Percentiles rank a stretch among this genome's conserved stretches.
phyloP scores from a whole-genome alignment of 2,113 vertebrate genomes.

The Cebidichthys violaceus region DNA sequence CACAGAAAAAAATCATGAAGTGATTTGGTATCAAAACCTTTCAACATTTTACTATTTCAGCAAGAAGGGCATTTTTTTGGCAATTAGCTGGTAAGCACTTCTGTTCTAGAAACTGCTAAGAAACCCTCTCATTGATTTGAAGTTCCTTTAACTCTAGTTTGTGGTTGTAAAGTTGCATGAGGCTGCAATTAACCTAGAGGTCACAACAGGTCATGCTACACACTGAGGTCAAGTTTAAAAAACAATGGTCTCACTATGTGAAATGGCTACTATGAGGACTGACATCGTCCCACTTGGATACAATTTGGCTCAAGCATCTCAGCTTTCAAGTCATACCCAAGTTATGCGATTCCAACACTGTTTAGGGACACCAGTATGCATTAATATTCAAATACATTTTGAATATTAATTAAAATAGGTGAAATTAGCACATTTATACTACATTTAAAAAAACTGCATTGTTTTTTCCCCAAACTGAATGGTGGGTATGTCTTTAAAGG shows the following conservation, averaged over 20 bases:
- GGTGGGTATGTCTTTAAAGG: too few relatives aligned
- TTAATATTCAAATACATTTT: not conserved
- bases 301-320: not conserved
- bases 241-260: conserved; percentile 33
- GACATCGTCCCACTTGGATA: not conserved
- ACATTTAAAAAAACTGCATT: too few relatives aligned
- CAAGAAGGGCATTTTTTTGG: not conserved
- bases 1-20: not conserved
- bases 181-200: not conserved
- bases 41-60: not conserved
- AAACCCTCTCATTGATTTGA: not conserved
- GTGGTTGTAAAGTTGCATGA: not conserved
- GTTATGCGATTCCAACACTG: not conserved
- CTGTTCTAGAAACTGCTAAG: not conserved
- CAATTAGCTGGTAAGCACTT: not conserved
- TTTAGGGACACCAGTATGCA: not conserved
- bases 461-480: not conserved
- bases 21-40: not conserved
- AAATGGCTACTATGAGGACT: not conserved
- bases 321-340: not conserved
- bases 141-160: not conserved
- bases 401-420: not conserved
- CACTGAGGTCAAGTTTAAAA: not conserved
- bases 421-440: not conserved
- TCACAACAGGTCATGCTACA: not conserved